phyloP scores from a whole-genome alignment of 1,140 invertebrate genomes.

The Drosophila lini region DNA sequence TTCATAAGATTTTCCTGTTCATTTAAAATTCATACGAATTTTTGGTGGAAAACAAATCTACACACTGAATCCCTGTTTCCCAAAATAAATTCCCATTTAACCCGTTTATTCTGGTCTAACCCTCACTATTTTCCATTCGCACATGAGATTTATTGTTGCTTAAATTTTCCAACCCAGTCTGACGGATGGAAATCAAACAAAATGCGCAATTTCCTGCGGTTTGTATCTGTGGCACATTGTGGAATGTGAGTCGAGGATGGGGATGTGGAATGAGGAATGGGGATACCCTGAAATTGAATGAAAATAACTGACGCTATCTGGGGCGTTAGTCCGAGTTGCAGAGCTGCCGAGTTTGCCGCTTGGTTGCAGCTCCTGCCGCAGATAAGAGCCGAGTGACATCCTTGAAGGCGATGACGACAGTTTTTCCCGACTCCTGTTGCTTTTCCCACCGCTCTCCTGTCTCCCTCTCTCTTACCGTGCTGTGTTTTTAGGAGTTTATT shows the following conservation, averaged over 20 bases:
- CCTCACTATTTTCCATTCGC: conserved; percentile 23
- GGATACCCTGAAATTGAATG: conserved; percentile 61
- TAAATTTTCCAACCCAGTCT: conserved; percentile 15
- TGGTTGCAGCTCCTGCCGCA: conserved; percentile 31
- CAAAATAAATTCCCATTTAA: conserved; percentile 11
- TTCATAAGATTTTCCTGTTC: background rate
- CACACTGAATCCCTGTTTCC: background rate
- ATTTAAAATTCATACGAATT: conserved; percentile 2
- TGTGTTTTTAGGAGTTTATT: conserved; percentile 83
- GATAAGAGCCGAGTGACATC: conserved; percentile 70
- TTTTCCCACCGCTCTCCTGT: background rate
- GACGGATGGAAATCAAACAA: conserved; percentile 49
- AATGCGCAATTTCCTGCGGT: conserved; percentile 45
- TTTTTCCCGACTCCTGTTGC: conserved; percentile 28
- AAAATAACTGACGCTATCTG: conserved; percentile 73
- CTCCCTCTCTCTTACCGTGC: background rate
- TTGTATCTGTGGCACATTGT: conserved; percentile 24
- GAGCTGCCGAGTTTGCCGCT: conserved; percentile 34
- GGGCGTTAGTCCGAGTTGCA: conserved; percentile 45
- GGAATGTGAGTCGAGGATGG: conserved; percentile 4
- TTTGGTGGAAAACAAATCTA: background rate
- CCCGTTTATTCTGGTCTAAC: conserved; percentile 3
- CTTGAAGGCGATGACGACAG: conserved; percentile 65
- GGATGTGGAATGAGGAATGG: background rate
- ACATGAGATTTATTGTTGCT: conserved; percentile 24